Base-by-base conservation (phyloP, 2,888 invertebrate species). In the Cynaeus angustus region DNA sequence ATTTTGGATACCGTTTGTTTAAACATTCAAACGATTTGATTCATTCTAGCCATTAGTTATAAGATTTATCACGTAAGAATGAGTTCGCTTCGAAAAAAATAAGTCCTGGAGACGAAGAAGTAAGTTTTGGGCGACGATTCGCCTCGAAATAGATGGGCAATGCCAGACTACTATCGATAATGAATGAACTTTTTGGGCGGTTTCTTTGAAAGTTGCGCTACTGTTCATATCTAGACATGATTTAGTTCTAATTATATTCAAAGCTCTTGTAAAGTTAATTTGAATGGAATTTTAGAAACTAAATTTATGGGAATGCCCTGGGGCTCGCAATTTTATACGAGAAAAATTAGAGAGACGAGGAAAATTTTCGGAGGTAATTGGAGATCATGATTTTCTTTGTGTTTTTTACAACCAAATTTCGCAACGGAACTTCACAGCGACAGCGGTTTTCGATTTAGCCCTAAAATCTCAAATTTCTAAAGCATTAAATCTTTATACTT, bases 231-330 rank as follows among this genome's bases (percentile, higher is more conserved):
- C 52, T 52, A 9, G 46, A 55, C 61, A 21, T 62, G 68, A 65
- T 50, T 66, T 59, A 52, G 41, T 67, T 59, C 67, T 67, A 67
- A 67, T 67, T 59, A 67, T 43, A 67, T 67, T 67, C 67, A 43
- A 61, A 48, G 46, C 56, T 56, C 56, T 45, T 64, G 68, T 68
- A 64, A 56, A 66, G 70, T 70, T 66, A 70, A 70, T 70, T 70
- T 69, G 69, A 53, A 59, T 66, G 70, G 70, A 70, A 70, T 70
- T 70, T 66, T 69, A 65, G 52, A 65, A 65, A 64, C 53, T 56
- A 37, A 58, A 68, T 65, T 68, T 58, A 64, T 52, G 43, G 21
- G 21, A 43, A 7, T 37, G 46, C 30, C 58, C 50, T 6, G 26
- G 28, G 64, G 68, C 67, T 62, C 30, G 61, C 53, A 16, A 52